These are phyloP conservation scores for Dendrocincla tyrannina DNA, from an alignment of 2,797 vertebrate species.

Conservation along the genomic window DNA sequence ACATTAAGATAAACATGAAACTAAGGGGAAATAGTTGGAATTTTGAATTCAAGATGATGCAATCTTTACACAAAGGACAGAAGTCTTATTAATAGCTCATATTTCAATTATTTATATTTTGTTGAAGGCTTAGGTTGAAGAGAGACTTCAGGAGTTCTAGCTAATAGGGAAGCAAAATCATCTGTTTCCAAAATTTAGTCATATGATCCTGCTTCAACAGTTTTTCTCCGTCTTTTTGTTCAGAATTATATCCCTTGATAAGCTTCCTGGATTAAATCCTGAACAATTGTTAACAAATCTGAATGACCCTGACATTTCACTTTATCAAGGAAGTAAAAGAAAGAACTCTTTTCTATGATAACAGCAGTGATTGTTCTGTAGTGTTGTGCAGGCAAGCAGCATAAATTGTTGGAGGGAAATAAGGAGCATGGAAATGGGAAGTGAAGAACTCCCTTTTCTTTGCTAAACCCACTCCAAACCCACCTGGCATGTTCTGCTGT, in stretches of 20 bases:
- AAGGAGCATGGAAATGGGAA: neutral
- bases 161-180: neutral
- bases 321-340: neutral
- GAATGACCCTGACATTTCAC: fast-evolving
- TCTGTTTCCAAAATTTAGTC: neutral
- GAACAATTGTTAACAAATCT: neutral
- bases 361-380: neutral
- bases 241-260: neutral
- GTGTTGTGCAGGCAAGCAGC: neutral
- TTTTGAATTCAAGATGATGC: neutral
- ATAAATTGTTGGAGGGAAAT: neutral
- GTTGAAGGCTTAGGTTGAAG: neutral
- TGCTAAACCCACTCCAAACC: neutral
- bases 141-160: neutral
- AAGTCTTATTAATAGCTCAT: neutral
- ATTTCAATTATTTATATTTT: neutral
- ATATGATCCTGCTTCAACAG: neutral
- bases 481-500: neutral
- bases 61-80: neutral
- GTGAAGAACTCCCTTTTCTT: neutral
- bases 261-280: neutral
- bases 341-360: neutral
- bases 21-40: neutral
- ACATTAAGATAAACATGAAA: neutral
- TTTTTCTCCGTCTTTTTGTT: neutral